Percentiles rank a stretch among this genome's conserved stretches.
These are phyloP conservation scores for Pipistrellus nathusii DNA, from an alignment of 2,797 vertebrate genomes.

Conservation along the genomic window DNA sequence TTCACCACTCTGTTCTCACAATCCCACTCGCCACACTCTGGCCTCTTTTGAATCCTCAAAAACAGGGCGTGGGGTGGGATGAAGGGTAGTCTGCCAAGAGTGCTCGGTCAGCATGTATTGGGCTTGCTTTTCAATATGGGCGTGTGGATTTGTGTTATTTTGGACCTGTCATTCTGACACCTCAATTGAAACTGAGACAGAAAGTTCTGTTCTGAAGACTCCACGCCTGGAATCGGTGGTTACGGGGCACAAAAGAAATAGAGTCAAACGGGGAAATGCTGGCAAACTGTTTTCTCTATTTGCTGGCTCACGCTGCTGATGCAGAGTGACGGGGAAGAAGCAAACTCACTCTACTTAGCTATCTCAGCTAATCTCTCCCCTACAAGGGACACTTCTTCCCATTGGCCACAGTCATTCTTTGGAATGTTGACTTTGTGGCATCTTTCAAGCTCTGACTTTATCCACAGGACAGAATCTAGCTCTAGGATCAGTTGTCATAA, in stretches of 20 bases:
- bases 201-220: neutral
- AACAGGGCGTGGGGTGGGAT: accelerated
- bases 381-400: neutral
- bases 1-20: neutral
- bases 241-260: neutral
- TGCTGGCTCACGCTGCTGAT: neutral
- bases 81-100: neutral
- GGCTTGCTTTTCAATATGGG: neutral
- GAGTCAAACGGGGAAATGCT: neutral
- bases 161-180: neutral
- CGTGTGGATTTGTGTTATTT: neutral
- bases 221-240: neutral
- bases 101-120: neutral
- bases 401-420: slow-evolving; percentile 57
- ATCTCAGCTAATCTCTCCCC: slow-evolving; percentile 50
- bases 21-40: neutral
- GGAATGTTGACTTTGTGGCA: slow-evolving; percentile 37
- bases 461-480: slow-evolving; percentile 69
- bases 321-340: neutral
- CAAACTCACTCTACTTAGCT: neutral
- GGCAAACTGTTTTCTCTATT: neutral
- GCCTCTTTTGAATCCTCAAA: neutral
- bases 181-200: neutral
- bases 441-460: slow-evolving; percentile 77
- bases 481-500: slow-evolving; percentile 60